Evolutionary conservation across 2,888 invertebrate genomes (phyloP), one percentile per base, ranked within the genome.

Genomic region (Barypeithes pellucidus): DNA sequence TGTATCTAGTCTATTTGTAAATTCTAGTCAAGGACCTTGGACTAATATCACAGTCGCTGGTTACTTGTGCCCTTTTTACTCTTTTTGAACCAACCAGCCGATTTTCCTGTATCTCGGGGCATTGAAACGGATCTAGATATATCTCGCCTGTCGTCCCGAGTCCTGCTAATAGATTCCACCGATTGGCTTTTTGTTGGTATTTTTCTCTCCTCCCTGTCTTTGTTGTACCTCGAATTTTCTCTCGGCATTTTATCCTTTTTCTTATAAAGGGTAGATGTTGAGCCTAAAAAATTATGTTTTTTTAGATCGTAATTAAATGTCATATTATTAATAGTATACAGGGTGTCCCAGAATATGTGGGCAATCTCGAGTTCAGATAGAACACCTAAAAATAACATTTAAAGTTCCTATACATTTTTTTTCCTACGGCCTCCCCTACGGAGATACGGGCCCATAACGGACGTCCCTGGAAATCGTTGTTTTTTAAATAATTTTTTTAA

Each of bases 11-110:
- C n/a, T n/a, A n/a, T n/a, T n/a, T 52, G 14, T 11, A 16, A 29
- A 39, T 29, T 60, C 0, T 52, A 24, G 47, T 54, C 50, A 14
- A 14, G 33, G 20, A 43, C 18, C 20, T 16, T 14, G 18, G 16
- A 29, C 33, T 18, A 54, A 24, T 60, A 81, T 84, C 82, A 84
- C 83, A 84, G 82, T 79, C 82, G 80, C 75, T 84, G 84, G 20
- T 81, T 80, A 77, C 79, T 57, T 79, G 87, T 88, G 77, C 85
- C 87, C 80, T 89, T 91, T 80, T 86, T 87, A 0, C 88, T 86
- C 80, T 91, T 84, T 83, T 91, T 92, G 81, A 93, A 92, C 93
- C 93, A 93, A 67, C 92, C 92, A 41, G 93, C 92, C 75, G 91
- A 90, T 84, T 92, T 92, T 81, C 90, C 90, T 60, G 90, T 89